Evolutionary conservation across 2,888 invertebrate genomes (phyloP).

Genomic region (Drosophila colorata): DNA sequence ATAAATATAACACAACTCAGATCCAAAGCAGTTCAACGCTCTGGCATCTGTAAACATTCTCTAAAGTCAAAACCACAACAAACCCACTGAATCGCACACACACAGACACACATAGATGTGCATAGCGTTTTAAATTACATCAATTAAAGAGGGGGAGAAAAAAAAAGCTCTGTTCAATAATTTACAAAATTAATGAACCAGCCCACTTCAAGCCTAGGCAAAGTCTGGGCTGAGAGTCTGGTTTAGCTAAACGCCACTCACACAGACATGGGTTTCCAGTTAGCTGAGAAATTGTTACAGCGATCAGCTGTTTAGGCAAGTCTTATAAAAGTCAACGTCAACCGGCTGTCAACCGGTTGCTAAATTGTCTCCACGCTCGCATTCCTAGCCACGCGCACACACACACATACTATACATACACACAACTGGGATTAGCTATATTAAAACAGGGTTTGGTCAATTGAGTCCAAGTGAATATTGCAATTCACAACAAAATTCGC

Average conservation of each 20-base stretch:
- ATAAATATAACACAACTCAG: constrained; percentile 1
- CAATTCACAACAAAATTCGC: constrained; percentile 19
- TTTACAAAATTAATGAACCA: constrained; percentile 38
- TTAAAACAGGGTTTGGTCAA: constrained; percentile 11
- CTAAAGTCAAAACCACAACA: background rate
- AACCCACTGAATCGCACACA: constrained; percentile 2
- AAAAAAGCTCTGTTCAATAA: constrained; percentile 26
- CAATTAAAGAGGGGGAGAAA: constrained; percentile 8
- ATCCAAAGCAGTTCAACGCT: constrained; percentile 29
- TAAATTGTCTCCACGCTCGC: constrained; percentile 12
- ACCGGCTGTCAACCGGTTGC: constrained; percentile 55
- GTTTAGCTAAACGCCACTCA: constrained; percentile 12
- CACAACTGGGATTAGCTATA: constrained; percentile 3
- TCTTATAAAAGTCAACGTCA: constrained; percentile 19
- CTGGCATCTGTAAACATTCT: background rate
- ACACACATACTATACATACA: background rate
- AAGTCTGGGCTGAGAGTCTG: constrained; percentile 21
- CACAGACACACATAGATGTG: background rate
- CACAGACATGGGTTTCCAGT: constrained; percentile 8
- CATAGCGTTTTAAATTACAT: constrained; percentile 22
- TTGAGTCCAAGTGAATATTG: constrained; percentile 13
- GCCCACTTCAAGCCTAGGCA: constrained; percentile 31
- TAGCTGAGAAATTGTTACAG: constrained; percentile 42
- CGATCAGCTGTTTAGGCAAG: constrained; percentile 58
- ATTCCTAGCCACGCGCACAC: constrained; percentile 10